Percentiles rank a stretch among this genome's conserved stretches.
Conservation (phyloP, 2,113 vertebrate genomes). For the Galbula dea region DNA sequence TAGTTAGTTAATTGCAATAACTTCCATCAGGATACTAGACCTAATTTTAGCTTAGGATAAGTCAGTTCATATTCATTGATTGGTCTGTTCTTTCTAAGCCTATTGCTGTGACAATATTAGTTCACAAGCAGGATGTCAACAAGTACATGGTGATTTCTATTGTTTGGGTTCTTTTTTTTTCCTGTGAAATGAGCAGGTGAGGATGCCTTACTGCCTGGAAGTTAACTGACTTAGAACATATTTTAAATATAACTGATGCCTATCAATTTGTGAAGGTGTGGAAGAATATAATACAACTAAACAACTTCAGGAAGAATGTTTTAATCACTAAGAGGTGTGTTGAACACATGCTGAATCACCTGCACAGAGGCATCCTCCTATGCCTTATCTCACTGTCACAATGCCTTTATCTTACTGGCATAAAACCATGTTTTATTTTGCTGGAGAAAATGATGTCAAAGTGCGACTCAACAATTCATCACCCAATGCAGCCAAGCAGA, state of each 20-base stretch:
- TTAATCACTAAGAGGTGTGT: background rate
- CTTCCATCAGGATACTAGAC: background rate
- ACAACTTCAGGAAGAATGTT: background rate
- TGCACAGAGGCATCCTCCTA: background rate
- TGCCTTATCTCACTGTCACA: background rate
- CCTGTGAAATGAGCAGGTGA: background rate
- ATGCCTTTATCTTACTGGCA: background rate
- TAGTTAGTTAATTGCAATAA: conserved; percentile 33
- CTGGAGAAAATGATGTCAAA: background rate
- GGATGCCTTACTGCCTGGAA: background rate
- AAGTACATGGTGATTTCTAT: background rate
- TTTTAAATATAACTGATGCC: background rate
- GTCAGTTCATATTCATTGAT: background rate
- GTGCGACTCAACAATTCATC: background rate
- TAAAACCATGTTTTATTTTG: background rate
- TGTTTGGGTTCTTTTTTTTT: background rate
- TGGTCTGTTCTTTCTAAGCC: background rate
- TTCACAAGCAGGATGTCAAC: conserved; percentile 20
- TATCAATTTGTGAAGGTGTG: background rate
- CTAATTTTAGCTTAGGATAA: conserved; percentile 13
- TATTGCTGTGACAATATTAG: conserved; percentile 38
- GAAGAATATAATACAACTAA: background rate
- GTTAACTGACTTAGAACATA: background rate
- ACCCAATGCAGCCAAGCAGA: background rate
- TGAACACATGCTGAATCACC: background rate